Conservation (phyloP, 2,888 invertebrate species). For the Marronus borbonicus region DNA sequence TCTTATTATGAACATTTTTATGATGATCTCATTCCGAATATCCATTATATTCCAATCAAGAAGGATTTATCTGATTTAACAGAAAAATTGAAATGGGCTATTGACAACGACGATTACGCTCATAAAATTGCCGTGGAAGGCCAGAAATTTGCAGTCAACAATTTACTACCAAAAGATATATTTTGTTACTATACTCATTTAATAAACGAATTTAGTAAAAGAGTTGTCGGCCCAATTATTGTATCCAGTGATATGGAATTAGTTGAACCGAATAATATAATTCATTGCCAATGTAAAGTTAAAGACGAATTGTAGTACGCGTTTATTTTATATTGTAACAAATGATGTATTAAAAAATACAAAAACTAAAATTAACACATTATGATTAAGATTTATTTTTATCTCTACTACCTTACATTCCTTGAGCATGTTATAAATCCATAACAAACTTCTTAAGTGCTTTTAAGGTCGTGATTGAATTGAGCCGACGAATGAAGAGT, state of each 20-base stretch:
- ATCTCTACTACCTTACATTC: background rate
- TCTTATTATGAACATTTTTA: conserved; percentile 98
- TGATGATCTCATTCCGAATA: conserved; percentile 79
- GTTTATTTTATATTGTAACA: conserved; percentile 17
- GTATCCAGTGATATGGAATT: conserved; percentile 78
- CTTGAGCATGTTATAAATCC: background rate
- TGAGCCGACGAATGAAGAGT: too few species aligned
- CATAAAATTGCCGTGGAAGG: conserved; percentile 78
- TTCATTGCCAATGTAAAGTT: conserved; percentile 66
- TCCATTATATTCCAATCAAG: conserved; percentile 89
- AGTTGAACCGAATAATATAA: conserved; percentile 71
- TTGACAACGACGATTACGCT: conserved; percentile 79
- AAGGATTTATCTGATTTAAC: conserved; percentile 86
- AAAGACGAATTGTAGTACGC: conserved; percentile 70
- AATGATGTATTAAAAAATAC: background rate
- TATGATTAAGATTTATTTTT: background rate
- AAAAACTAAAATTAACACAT: background rate
- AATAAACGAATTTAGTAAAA: conserved; percentile 84
- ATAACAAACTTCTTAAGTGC: background rate
- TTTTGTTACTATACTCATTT: conserved; percentile 89
- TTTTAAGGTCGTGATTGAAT: too few species aligned
- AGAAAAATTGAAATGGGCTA: conserved; percentile 85
- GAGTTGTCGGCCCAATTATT: conserved; percentile 73
- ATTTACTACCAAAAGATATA: conserved; percentile 87
- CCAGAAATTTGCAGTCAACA: conserved; percentile 80